Percentiles rank a stretch among this genome's conserved stretches.
These are phyloP conservation scores for Eurystomus gularis DNA, from an alignment of 2,113 vertebrate species.

Conservation along the genomic window DNA sequence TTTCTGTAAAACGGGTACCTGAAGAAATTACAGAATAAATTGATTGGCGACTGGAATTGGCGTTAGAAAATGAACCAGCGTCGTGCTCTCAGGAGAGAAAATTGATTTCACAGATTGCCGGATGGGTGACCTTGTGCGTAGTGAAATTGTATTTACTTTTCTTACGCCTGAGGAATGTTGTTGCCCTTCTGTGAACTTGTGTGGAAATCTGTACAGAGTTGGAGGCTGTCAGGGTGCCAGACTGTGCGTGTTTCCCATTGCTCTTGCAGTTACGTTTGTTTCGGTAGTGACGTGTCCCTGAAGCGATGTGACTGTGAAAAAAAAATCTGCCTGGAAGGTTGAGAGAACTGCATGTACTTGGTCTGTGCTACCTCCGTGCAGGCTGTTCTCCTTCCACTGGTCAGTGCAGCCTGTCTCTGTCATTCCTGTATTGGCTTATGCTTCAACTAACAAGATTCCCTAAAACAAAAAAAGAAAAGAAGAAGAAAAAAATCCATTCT, in stretches of 20 bases:
- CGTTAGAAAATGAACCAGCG: neutral
- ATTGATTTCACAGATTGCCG: neutral
- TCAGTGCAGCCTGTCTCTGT: neutral
- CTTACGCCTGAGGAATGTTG: neutral
- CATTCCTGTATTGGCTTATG: conserved; percentile 43
- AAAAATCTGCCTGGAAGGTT: neutral
- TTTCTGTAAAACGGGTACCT: neutral
- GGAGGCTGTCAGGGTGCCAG: neutral
- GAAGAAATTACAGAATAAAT: neutral
- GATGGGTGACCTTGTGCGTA: neutral
- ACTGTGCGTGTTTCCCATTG: neutral
- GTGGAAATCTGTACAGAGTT: neutral
- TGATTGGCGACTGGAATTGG: neutral
- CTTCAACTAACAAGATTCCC: neutral
- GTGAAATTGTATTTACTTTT: neutral
- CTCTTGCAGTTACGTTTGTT: neutral
- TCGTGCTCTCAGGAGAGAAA: neutral
- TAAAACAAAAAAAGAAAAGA: neutral
- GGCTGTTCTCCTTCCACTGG: neutral
- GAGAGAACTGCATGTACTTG: neutral
- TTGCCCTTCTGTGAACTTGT: neutral
- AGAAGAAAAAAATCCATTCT: neutral
- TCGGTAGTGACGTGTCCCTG: neutral
- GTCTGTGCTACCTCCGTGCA: neutral
- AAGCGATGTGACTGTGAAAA: neutral